These are phyloP conservation scores for Drosophila kurseongensis DNA, from an alignment of 1,140 invertebrate species.

Conservation along the genomic window DNA sequence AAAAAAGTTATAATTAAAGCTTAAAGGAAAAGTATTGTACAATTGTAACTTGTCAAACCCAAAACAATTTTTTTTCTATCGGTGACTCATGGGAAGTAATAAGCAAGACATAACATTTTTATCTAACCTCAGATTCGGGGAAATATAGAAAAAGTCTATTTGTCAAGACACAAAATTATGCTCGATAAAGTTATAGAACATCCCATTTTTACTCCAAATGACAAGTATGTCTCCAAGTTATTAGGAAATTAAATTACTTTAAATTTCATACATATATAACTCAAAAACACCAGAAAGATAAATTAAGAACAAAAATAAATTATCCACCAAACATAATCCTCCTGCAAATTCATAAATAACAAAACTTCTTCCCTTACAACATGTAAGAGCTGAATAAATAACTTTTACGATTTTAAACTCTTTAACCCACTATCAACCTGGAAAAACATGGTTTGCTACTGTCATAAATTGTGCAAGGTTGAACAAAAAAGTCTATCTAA, in stretches of 20 bases:
- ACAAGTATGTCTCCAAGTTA: no score
- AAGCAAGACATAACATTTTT: conserved; percentile 1
- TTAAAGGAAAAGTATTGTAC: neutral
- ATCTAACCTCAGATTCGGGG: conserved; percentile 2
- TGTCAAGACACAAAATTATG: neutral
- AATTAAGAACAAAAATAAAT: neutral
- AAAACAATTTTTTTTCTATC: neutral
- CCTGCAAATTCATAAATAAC: conserved; percentile 19
- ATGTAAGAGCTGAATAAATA: conserved; percentile 27
- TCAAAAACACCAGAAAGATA: neutral
- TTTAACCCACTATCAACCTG: conserved; percentile 25
- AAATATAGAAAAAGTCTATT: conserved; percentile 7
- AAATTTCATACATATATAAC: neutral
- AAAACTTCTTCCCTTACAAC: conserved; percentile 8
- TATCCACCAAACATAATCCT: neutral
- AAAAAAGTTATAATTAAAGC: conserved; percentile 4
- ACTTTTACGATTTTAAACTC: conserved; percentile 8
- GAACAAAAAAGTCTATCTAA: conserved; percentile 62
- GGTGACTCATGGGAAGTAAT: conserved; percentile 13
- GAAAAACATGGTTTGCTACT: conserved; percentile 32
- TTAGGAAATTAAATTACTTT: neutral
- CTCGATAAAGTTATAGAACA: neutral
- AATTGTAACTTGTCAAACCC: neutral
- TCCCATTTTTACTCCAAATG: no score
- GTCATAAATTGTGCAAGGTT: conserved; percentile 76